Base-by-base conservation (phyloP, 2,797 vertebrate genomes). In the Falco cherrug region DNA sequence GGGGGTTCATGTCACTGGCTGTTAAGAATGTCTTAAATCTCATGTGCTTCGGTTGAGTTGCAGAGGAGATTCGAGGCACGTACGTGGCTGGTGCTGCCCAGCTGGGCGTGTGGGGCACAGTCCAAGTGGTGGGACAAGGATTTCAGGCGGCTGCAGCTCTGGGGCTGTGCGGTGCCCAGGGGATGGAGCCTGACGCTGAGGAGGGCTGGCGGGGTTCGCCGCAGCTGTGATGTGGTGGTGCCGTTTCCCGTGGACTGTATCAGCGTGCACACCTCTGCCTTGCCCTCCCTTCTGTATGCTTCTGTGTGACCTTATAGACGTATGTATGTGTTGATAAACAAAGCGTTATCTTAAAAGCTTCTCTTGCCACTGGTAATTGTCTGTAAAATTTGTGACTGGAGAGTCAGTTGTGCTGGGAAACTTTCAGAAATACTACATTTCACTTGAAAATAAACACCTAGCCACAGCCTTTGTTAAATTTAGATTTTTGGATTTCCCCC, bases 101-200 rank as follows among this genome's bases (percentile, higher is more conserved):
- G 4, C 14, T 8, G 24, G 75, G 31, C 6, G 1, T 1, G 31
- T 2, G 22, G 6, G 54, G 29, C 41, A 25, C n/a, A 9, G 35
- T 2, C 8, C 0, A 53, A 4, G n/a, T 5, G 31, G 1, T 1
- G 13, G 84, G 77, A 50, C 12, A 2, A 37, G 13, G 1, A 0
- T 12, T 16, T 20, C 16, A 3, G 41, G 26, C 35, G 4, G 0
- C 19, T 4, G 39, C 39, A 18, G 25, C 31, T 9, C 29, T 2
- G 26, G 16, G 22, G 53, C 53, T 11, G 29, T 17, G 35, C 59
- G 20, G 20, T 5, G 20, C 6, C 20, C 3, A 13, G 43, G 5
- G 82, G 41, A 35, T 4, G 35, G 31, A 47, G 29, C 57, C 28
- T 10, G 39, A 25, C 8, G 3, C 33, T 2, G 24, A 18, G 57